These are phyloP conservation scores for Mylabris phalerata DNA, from an alignment of 1,140 invertebrate species.

Conservation along the genomic window DNA sequence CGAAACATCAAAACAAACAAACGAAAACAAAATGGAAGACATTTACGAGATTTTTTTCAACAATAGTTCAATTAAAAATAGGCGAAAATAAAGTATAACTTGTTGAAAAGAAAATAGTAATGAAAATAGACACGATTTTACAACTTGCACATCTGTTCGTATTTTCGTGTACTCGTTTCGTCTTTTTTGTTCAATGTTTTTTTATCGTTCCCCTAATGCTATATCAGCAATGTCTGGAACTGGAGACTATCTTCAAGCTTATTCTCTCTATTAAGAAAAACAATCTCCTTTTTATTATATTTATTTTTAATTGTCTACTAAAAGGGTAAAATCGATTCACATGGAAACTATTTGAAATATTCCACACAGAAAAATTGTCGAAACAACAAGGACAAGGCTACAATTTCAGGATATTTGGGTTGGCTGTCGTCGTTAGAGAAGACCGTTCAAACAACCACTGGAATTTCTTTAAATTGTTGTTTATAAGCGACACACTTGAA, in stretches of 20 bases:
- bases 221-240: no score
- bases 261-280: no score
- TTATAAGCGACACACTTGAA: conserved; percentile 5
- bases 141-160: neutral
- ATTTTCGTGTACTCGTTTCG: conserved; percentile 3
- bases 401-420: conserved; percentile 13
- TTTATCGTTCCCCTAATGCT: no score
- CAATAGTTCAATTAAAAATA: no score
- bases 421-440: neutral
- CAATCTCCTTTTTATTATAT: no score
- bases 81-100: conserved; percentile 4
- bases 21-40: no score
- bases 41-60: no score
- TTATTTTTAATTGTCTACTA: no score
- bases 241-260: no score
- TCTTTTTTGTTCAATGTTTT: no score
- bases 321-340: no score
- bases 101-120: conserved; percentile 11
- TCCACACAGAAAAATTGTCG: conserved; percentile 7
- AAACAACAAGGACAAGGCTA: conserved; percentile 8
- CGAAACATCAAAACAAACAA: no score
- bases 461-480: conserved; percentile 17
- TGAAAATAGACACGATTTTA: conserved; percentile 8
- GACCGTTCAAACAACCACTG: neutral
- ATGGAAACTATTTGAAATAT: conserved; percentile 11